Conservation (phyloP, 2,888 invertebrate species). For the Cryptosula pallasiana region DNA sequence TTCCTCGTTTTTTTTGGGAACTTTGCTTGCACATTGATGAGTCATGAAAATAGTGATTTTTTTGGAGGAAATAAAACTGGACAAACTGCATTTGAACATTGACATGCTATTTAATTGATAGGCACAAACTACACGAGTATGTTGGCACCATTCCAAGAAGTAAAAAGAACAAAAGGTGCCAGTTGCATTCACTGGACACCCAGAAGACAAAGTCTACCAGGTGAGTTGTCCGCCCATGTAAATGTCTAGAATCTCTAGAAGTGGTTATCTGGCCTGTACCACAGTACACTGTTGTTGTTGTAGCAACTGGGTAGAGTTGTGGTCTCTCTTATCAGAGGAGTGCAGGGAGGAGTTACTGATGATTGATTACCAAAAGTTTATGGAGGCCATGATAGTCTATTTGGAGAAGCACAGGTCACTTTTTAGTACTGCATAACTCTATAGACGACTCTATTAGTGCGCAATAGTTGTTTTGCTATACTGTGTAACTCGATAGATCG, state of each 20-base stretch:
- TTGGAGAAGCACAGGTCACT: constrained; percentile 84
- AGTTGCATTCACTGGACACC: constrained; percentile 82
- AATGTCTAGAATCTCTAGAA: background rate
- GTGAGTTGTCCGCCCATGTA: constrained; percentile 53
- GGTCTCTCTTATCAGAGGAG: constrained; percentile 58
- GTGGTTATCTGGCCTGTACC: constrained; percentile 18
- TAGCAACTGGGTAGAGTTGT: constrained; percentile 53
- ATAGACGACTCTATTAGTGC: too few relatives aligned
- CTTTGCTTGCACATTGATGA: too few relatives aligned
- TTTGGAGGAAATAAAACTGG: constrained; percentile 31
- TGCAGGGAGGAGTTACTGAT: constrained; percentile 65
- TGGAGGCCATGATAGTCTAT: constrained; percentile 81
- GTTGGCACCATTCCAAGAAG: constrained; percentile 62
- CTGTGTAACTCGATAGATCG: too few relatives aligned
- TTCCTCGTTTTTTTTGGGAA: too few relatives aligned
- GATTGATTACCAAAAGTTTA: constrained; percentile 76
- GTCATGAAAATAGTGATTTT: too few relatives aligned
- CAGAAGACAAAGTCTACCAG: constrained; percentile 47
- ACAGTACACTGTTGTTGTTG: constrained; percentile 23
- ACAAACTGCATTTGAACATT: background rate
- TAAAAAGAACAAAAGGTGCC: constrained; percentile 83
- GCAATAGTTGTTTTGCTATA: too few relatives aligned
- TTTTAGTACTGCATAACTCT: too few relatives aligned
- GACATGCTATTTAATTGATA: constrained; percentile 28
- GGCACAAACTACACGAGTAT: constrained; percentile 42